Evolutionary conservation across 1,140 invertebrate genomes (phyloP), one percentile per base, ranked within the genome.

Genomic region (Wasmannia auropunctata): DNA sequence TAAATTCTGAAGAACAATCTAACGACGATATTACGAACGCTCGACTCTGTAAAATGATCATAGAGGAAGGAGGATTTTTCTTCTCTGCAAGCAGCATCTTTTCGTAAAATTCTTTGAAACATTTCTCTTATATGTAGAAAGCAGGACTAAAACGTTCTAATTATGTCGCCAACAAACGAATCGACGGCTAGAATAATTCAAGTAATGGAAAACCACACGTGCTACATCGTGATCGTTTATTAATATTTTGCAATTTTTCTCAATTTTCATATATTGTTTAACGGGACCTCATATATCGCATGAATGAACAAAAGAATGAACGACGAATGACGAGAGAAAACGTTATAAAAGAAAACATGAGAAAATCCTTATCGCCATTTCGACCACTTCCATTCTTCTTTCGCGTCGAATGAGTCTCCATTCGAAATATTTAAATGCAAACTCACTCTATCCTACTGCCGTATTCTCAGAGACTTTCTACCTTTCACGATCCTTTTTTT

Each of bases 391-490:
- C 62, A 69, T 80, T 69, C 31, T 81, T 74, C 37, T 51, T 46
- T 56, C 51, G 28, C 37, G 25, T 49, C 49, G 28, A 67, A 67
- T 56, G 28, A 58, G 58, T 40, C 40, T 37, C 14, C 58, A 56
- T 86, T 58, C 84, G 87, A 89, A 86, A 88, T 89, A 89, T 89
- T 89, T 89, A 90, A 89, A 89, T 90, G 60, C 60, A 16, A 22
- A 16, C 28, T 67, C 56, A 34, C n/a, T 76, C 51, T 75, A 83
- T 76, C 60, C 34, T 62, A 14, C 40, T 51, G 37, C 49, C 43
- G 4, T 65, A 62, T 88, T 75, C 43, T 72, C 34, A 25, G 51
- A 72, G 62, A 79, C 43, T 67, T 85, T 60, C 62, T 80, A 62
- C 75, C 31, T 85, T 76, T 25, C 14, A 54, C 46, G 63, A 63